These are phyloP conservation scores for Heliconius charithonia DNA, from an alignment of 2,888 invertebrate genomes.

Conservation along the genomic window DNA sequence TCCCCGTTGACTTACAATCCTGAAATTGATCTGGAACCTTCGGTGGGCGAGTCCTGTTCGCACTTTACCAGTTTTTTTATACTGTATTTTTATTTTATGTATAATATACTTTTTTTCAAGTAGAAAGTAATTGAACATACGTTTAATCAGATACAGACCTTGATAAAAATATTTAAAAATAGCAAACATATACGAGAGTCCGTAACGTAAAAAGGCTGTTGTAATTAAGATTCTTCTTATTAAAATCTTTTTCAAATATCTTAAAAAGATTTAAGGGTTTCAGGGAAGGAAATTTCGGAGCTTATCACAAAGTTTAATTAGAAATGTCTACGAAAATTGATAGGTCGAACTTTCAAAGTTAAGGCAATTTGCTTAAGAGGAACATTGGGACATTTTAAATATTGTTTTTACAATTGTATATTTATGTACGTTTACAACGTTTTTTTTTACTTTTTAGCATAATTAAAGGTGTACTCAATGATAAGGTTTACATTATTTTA, in stretches of 20 bases:
- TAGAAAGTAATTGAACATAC: not conserved
- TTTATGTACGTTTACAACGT: not conserved
- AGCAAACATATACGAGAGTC: not conserved
- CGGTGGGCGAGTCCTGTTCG: no score
- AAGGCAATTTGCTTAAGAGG: constrained; percentile 63
- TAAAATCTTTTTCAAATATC: constrained; percentile 23
- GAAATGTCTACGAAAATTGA: constrained; percentile 70
- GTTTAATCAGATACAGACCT: not conserved
- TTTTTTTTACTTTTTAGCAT: not conserved
- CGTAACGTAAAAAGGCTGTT: not conserved
- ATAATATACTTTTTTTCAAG: not conserved
- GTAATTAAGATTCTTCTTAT: constrained; percentile 13
- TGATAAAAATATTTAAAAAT: not conserved
- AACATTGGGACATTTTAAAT: constrained; percentile 26
- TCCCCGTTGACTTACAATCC: no score
- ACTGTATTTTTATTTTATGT: not conserved
- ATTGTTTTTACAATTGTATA: constrained; percentile 26
- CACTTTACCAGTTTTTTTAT: no score
- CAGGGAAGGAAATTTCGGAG: constrained; percentile 53
- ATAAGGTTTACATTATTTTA: not conserved
- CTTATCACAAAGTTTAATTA: constrained; percentile 73
- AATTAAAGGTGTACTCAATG: not conserved
- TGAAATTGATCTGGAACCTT: no score
- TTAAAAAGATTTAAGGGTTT: constrained; percentile 40
- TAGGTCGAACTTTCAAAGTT: constrained; percentile 50